Conservation (phyloP, 2,797 vertebrate species). For the Pipistrellus pipistrellus region DNA sequence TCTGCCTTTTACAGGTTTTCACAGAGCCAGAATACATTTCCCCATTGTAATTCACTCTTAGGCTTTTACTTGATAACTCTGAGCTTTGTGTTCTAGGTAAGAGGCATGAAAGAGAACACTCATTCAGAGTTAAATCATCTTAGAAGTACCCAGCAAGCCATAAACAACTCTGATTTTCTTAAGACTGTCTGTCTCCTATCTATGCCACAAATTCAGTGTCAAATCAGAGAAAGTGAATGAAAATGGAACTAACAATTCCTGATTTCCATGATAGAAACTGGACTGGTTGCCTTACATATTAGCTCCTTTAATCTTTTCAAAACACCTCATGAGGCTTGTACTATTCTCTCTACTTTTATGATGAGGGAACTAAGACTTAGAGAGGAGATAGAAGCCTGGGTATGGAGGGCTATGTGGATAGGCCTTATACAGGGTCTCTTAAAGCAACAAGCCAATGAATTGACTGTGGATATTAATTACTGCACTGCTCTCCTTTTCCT, state of each 20-base stretch:
- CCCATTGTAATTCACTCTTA: neutral
- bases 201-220: neutral
- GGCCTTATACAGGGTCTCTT: neutral
- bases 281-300: neutral
- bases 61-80: neutral
- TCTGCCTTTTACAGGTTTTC: neutral
- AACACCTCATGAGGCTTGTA: neutral
- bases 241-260: constrained; percentile 24
- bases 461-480: neutral
- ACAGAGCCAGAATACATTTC: neutral
- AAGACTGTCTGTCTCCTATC: constrained; percentile 54
- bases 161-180: constrained; percentile 48
- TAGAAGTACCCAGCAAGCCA: constrained; percentile 18
- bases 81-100: constrained; percentile 36
- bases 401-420: constrained; percentile 48
- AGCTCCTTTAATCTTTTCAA: constrained; percentile 51
- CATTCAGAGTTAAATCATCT: constrained; percentile 35
- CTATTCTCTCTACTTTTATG: constrained; percentile 37
- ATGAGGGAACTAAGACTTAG: constrained; percentile 14
- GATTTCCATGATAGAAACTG: neutral
- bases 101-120: neutral
- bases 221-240: constrained; percentile 61
- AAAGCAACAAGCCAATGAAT: neutral
- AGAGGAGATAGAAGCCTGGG: neutral
- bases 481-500: neutral